A percentile compares a stretch with the other conserved stretches of the same genome.
These are phyloP conservation scores for Lepidurus apus DNA, from an alignment of 1,140 invertebrate species.

Conservation along the genomic window DNA sequence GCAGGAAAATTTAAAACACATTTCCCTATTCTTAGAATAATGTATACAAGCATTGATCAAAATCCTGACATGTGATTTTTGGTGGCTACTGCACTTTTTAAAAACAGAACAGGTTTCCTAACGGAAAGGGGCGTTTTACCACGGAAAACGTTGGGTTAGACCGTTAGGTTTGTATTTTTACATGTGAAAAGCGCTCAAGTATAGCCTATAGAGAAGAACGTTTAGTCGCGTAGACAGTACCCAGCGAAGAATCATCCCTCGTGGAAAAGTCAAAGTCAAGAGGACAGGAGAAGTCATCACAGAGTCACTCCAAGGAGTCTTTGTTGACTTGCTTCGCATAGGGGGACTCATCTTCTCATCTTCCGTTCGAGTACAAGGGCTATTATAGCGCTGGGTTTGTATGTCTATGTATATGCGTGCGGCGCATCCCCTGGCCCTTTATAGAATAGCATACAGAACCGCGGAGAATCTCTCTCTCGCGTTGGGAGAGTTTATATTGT, in stretches of 20 bases:
- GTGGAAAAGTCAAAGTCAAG: not conserved
- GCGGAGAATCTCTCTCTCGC: not conserved
- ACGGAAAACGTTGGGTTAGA: not conserved
- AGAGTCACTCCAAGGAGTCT: slow-evolving; percentile 7
- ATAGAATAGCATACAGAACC: not conserved
- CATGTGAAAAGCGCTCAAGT: not conserved
- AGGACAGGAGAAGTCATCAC: not conserved
- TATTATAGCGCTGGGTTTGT: slow-evolving; percentile 1
- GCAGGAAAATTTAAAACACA: too few species aligned
- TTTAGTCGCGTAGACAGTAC: not conserved
- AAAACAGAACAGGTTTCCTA: not conserved
- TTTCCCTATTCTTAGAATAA: too few species aligned
- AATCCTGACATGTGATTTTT: too few species aligned
- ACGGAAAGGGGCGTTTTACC: not conserved
- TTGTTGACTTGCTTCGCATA: slow-evolving; percentile 12
- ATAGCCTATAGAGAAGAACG: not conserved
- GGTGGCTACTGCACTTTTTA: too few species aligned
- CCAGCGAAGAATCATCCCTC: not conserved
- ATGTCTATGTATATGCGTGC: not conserved
- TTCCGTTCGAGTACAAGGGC: not conserved
- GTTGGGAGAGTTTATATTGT: slow-evolving; percentile 18
- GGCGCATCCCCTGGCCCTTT: not conserved
- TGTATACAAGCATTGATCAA: too few species aligned
- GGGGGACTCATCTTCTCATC: not conserved
- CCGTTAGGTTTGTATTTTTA: not conserved